These are phyloP conservation scores for Napeogenes inachia DNA, from an alignment of 2,888 invertebrate genomes.

Conservation along the genomic window DNA sequence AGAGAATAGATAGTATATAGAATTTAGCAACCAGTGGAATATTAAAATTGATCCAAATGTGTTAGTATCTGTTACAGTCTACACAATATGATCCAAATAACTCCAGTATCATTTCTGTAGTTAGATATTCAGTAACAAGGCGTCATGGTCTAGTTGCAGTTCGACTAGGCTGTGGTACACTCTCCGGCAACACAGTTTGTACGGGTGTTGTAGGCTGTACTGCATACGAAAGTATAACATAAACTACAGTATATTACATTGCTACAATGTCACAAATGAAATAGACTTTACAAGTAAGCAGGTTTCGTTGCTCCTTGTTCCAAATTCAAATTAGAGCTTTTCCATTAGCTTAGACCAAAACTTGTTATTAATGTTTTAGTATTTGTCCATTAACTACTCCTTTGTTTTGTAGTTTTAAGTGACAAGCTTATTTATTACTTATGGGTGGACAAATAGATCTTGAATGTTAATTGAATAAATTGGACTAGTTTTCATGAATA, in stretches of 20 bases:
- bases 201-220: slow-evolving; percentile 1
- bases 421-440: not conserved
- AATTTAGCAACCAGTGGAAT: not conserved
- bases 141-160: slow-evolving; percentile 3
- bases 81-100: not conserved
- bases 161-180: not conserved
- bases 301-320: not conserved
- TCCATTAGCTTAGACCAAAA: not conserved
- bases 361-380: not conserved
- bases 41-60: not conserved
- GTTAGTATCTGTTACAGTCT: no score
- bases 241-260: not conserved
- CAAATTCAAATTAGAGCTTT: not conserved
- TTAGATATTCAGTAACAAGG: not conserved
- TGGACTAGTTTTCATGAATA: no score
- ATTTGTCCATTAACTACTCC: not conserved
- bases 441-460: not conserved
- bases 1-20: no score
- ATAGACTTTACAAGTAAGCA: not conserved
- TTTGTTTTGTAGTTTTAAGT: slow-evolving; percentile 3
- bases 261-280: not conserved
- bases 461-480: not conserved
- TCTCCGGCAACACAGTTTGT: not conserved
- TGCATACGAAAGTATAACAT: slow-evolving; percentile 1
- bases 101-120: slow-evolving; percentile 1